Conservation (phyloP, 2,113 vertebrate species). For the Lepus americanus region DNA sequence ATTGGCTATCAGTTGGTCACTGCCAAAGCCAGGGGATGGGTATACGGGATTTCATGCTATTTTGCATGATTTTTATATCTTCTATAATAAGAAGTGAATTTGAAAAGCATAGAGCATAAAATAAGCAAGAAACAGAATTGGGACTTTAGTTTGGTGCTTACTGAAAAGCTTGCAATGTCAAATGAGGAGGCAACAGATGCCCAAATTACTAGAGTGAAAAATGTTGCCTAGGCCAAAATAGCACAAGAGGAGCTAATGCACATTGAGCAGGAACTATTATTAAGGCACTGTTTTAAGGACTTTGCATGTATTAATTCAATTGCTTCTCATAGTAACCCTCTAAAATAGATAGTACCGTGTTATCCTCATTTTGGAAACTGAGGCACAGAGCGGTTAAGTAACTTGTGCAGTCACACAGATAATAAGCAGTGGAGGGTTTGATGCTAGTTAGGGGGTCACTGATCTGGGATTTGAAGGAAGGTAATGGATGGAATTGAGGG, state of each 20-base stretch:
- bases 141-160: background rate
- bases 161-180: background rate
- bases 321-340: background rate
- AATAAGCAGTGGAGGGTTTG: background rate
- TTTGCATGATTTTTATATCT: background rate
- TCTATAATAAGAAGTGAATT: background rate
- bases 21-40: background rate
- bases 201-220: background rate
- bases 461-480: background rate
- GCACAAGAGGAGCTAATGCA: background rate
- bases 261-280: background rate
- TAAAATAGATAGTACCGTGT: background rate
- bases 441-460: background rate
- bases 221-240: background rate
- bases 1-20: background rate
- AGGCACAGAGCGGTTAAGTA: background rate
- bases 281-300: background rate
- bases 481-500: background rate
- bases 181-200: background rate
- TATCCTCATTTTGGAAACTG: constrained; percentile 37
- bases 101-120: background rate
- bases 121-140: background rate
- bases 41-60: background rate
- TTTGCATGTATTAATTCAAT: constrained; percentile 2
- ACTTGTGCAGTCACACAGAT: background rate